Base-by-base conservation (phyloP, 2,113 vertebrate species). In the Bubalus kerabau region DNA sequence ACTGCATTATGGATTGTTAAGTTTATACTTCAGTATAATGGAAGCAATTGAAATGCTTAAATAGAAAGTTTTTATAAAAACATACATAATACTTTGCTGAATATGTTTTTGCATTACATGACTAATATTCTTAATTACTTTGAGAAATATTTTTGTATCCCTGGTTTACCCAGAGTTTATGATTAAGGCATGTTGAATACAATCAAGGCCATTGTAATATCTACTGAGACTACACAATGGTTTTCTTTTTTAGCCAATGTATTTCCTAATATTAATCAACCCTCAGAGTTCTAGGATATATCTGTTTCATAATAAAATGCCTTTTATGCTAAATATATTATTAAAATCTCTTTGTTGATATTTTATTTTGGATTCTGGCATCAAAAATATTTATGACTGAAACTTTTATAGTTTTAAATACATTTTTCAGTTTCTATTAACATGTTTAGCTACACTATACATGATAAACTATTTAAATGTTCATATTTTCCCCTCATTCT, bases 221-320 rank as follows among this genome's bases (percentile, higher is more conserved):
- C 64, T 86, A 24, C 15, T 89, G 30, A 9, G 24, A 92, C 48
- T 80, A 54, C 12, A 59, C 7, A 14, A 76, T 90, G 4, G 19
- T 94, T 93, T 89, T 59, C 30, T 95, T 76, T 90, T 78, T 87
- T 93, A 50, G 50, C 8, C 85, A 62, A 74, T 84, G 52, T 3
- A 50, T 87, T 86, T 92, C 17, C 19, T 95, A 92, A 87, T 95
- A n/a, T 82, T 82, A 92, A 81, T 87, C 36, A 90, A 12, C 67
- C 15, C 26, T 78, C 21, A 32, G 19, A 80, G 8, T 67, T 71
- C 80, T 90, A 15, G 32, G 8, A 94, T 90, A 74, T 93, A n/a
- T 62, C 2, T 87, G 6, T 7, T 90, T 96, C 43, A 90, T 36
- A 92, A 56, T 48, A 71, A 91, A 82, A 64, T 9, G 48, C 1